Base-by-base conservation (phyloP, 1,140 invertebrate genomes). In the Drosophila jambulina region DNA sequence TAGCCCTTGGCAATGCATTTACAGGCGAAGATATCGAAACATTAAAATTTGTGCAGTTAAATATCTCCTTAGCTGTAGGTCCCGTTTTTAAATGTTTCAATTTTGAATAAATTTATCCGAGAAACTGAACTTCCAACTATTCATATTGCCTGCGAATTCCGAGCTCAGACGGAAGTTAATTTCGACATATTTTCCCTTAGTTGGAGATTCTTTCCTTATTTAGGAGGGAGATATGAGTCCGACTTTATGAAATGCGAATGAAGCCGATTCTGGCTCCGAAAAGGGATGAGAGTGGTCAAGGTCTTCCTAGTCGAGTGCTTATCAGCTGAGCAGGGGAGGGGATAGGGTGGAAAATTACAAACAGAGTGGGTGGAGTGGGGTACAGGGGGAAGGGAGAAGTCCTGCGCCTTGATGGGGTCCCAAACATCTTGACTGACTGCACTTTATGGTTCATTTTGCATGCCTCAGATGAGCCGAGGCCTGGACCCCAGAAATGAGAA, bases 381-480 rank as follows among this genome's bases (percentile, higher is more conserved):
- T 27, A 5, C 4, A 12, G 4, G 17, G 9, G 0, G 2, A 19
- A 13, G 32, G 32, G 56, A n/a, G 21, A 15, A 4, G 21, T 25
- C 13, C 19, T 25, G 10, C 17, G 19, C 61, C 54, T 58, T 63
- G 61, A 62, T 15, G 38, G 46, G 34, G 42, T n/a, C 54, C 51
- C 40, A 38, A 76, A 59, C 61, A 76, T 75, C 71, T 76, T 53
- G 60, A 76, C 71, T 76, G 71, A 67, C 74, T 76, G 74, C 74
- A 76, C 70, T 75, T 76, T 75, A 67, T 76, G 59, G 74, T 72
- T 76, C 61, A 76, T 76, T 75, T 76, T 76, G 74, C 74, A 76
- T 76, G 74, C 74, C 71, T 67, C 70, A 43, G 60, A 53, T 71
- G 70, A 75, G 72, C n/a, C n/a, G n/a, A n/a, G n/a, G n/a, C 25